A percentile compares a stretch with the other conserved stretches of the same genome.
Conservation (phyloP, 2,113 vertebrate species). For the Corvus cornix region DNA sequence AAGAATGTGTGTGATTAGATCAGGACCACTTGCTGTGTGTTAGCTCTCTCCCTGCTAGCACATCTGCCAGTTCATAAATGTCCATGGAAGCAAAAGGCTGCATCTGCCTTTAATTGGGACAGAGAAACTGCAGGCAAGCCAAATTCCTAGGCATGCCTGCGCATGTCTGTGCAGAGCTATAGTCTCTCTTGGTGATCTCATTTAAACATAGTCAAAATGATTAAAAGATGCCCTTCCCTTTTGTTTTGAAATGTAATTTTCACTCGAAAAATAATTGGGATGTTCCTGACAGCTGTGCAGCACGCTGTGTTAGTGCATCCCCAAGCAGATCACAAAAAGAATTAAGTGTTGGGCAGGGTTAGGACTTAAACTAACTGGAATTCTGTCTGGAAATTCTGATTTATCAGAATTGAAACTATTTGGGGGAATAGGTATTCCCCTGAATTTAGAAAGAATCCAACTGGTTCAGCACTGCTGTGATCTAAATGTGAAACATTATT, state of each 20-base stretch:
- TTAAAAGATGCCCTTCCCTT: constrained; percentile 15
- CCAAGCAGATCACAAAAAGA: background rate
- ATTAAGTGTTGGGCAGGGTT: background rate
- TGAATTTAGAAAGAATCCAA: background rate
- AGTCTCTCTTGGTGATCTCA: constrained; percentile 3
- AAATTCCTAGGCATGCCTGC: constrained; percentile 41
- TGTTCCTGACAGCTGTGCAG: background rate
- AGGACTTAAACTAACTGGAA: background rate
- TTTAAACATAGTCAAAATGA: background rate
- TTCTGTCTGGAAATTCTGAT: background rate
- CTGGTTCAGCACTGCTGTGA: background rate
- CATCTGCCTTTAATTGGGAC: constrained; percentile 49
- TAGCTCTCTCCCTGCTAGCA: background rate
- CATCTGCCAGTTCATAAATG: background rate
- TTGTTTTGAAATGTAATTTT: background rate
- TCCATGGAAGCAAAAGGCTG: background rate
- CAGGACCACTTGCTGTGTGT: background rate
- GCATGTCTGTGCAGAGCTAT: background rate
- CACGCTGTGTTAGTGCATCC: background rate
- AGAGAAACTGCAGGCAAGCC: constrained; percentile 27
- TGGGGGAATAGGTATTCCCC: background rate
- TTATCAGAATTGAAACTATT: constrained; percentile 7
- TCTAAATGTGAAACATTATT: background rate
- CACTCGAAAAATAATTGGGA: background rate
- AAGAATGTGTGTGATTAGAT: background rate